A percentile compares a stretch with the other conserved stretches of the same genome.
These are phyloP conservation scores for Leptopterna dolabrata DNA, from an alignment of 2,888 invertebrate species.

Conservation along the genomic window DNA sequence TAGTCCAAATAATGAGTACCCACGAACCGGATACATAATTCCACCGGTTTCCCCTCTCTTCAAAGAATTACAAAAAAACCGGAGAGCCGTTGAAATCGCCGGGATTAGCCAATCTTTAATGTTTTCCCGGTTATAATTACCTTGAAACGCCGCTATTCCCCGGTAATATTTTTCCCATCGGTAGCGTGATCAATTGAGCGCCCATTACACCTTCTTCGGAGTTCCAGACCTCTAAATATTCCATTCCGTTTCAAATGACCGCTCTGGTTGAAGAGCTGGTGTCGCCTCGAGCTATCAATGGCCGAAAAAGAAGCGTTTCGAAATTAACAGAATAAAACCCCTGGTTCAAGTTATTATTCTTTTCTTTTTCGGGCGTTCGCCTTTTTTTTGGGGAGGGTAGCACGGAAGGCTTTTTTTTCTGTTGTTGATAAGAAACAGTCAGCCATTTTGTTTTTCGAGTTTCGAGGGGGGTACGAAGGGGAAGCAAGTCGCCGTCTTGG, in stretches of 20 bases:
- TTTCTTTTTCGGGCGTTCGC: background rate
- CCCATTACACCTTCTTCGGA: slow-evolving; percentile 48
- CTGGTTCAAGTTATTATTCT: background rate
- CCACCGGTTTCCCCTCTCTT: background rate
- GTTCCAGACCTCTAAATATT: slow-evolving; percentile 35
- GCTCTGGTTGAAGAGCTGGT: slow-evolving; percentile 9
- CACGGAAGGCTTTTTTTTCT: background rate
- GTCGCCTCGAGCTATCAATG: slow-evolving; percentile 43
- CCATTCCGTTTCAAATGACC: slow-evolving; percentile 47
- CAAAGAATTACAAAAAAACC: background rate
- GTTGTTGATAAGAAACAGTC: background rate
- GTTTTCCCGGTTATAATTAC: slow-evolving; percentile 32
- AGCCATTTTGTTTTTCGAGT: background rate
- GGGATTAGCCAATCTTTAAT: slow-evolving; percentile 43
- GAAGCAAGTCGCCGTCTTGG: background rate
- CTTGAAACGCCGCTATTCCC: background rate
- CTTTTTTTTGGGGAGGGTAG: background rate
- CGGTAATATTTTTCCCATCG: background rate
- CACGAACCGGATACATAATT: background rate
- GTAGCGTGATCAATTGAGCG: slow-evolving; percentile 52
- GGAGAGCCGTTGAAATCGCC: background rate
- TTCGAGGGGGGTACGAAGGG: background rate
- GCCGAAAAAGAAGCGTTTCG: slow-evolving; percentile 14
- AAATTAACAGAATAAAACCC: background rate
- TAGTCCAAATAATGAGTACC: background rate